These are phyloP conservation scores for Tragelaphus imberbis DNA, from an alignment of 2,113 vertebrate species.

Conservation along the genomic window DNA sequence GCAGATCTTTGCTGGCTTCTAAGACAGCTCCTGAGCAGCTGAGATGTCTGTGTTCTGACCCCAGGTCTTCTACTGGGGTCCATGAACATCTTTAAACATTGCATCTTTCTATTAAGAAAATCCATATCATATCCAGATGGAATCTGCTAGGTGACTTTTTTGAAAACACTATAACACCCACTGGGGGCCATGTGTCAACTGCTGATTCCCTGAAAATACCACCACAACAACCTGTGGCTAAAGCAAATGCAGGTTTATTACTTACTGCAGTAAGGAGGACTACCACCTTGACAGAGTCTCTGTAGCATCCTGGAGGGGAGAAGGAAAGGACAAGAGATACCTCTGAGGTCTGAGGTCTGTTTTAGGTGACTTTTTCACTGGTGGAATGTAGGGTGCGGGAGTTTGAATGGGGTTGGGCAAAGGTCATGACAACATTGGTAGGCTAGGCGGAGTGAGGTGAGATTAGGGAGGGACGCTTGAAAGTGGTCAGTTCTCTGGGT, in stretches of 20 bases:
- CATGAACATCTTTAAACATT: background rate
- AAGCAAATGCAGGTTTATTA: background rate
- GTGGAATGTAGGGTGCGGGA: rapidly evolving
- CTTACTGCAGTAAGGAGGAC: background rate
- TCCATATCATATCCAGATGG: background rate
- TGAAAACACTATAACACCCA: background rate
- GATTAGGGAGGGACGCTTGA: background rate
- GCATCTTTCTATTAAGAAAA: background rate
- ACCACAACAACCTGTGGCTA: background rate
- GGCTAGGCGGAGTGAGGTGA: background rate
- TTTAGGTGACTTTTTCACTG: background rate
- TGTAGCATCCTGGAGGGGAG: background rate
- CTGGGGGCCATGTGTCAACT: background rate
- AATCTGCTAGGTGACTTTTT: background rate
- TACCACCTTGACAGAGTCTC: background rate
- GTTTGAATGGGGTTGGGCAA: background rate
- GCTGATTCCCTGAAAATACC: background rate
- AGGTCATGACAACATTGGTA: background rate
- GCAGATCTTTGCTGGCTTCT: background rate
- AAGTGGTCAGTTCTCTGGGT: background rate
- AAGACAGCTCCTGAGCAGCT: background rate
- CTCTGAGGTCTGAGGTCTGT: background rate
- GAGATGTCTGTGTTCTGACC: background rate
- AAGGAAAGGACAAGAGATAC: background rate
- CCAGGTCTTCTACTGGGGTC: background rate